Percentiles rank a stretch among this genome's conserved stretches.
phyloP scores from a whole-genome alignment of 2,888 invertebrate genomes.

The Megastigmus dorsalis region DNA sequence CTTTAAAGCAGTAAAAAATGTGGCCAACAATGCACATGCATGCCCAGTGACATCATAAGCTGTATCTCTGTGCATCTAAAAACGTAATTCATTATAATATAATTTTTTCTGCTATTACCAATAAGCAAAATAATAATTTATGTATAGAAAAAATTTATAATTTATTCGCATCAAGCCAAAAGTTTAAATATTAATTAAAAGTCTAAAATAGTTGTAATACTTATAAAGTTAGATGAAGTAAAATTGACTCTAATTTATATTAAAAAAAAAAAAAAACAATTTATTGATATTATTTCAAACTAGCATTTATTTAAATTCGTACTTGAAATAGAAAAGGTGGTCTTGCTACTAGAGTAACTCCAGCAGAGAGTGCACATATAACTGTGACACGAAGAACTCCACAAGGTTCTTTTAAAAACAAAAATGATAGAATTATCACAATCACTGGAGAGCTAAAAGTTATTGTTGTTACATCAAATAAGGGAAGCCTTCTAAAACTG shows the following conservation, averaged over 20 bases:
- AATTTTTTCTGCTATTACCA: slow-evolving; percentile 9
- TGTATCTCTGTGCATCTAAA: slow-evolving; percentile 60
- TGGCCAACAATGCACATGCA: slow-evolving; percentile 72
- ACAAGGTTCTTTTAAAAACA: slow-evolving; percentile 74
- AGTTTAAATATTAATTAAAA: slow-evolving; percentile 7
- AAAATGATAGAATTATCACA: slow-evolving; percentile 74
- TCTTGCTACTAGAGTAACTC: slow-evolving; percentile 74
- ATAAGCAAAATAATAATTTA: too few relatives aligned
- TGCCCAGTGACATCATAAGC: slow-evolving; percentile 73
- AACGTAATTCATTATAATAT: slow-evolving; percentile 8
- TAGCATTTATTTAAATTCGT: slow-evolving; percentile 18
- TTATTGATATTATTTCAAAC: too few relatives aligned
- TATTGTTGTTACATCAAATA: slow-evolving; percentile 76
- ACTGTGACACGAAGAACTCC: slow-evolving; percentile 74
- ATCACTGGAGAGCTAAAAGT: slow-evolving; percentile 76
- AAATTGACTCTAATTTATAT: too few relatives aligned
- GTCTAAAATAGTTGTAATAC: too few relatives aligned
- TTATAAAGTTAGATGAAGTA: too few relatives aligned
- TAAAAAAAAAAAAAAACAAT: too few relatives aligned
- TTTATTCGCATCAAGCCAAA: too few relatives aligned
- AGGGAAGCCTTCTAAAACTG: slow-evolving; percentile 74
- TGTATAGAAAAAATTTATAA: too few relatives aligned
- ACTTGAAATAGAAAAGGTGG: slow-evolving; percentile 75
- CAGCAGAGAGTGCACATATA: slow-evolving; percentile 72
- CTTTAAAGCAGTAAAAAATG: slow-evolving; percentile 74